Evolutionary conservation across 1,140 invertebrate species (phyloP).

Genomic region (Sarcophaga bullata): DNA sequence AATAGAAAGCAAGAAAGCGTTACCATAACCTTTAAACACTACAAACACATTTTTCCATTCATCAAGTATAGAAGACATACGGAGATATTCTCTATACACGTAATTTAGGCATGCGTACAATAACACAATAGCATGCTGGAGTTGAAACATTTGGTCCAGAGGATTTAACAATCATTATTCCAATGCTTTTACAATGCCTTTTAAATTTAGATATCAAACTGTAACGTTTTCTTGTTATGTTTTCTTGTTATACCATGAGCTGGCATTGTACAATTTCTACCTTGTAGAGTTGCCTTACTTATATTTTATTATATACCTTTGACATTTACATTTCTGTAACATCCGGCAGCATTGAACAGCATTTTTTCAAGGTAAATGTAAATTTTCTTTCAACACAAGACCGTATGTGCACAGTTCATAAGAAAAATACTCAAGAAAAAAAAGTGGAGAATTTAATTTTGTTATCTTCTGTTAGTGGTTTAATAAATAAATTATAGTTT

Average conservation of each 20-base stretch:
- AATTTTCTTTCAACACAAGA: constrained; percentile 13
- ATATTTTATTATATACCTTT: neutral
- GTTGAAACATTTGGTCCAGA: too few relatives aligned
- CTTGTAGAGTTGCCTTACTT: neutral
- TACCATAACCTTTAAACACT: too few relatives aligned
- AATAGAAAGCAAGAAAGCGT: too few relatives aligned
- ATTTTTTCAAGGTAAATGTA: constrained; percentile 12
- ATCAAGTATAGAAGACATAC: too few relatives aligned
- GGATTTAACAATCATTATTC: too few relatives aligned
- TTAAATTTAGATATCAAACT: neutral
- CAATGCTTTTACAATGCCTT: too few relatives aligned
- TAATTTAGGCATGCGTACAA: too few relatives aligned
- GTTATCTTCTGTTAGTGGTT: neutral
- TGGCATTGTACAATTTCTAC: neutral
- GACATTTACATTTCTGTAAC: neutral
- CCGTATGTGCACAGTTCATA: constrained; percentile 1
- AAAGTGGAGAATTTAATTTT: neutral
- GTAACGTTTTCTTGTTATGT: neutral
- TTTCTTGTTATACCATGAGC: neutral
- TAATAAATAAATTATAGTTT: neutral
- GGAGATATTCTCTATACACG: too few relatives aligned
- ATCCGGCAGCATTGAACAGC: neutral
- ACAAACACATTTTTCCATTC: too few relatives aligned
- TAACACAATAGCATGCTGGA: too few relatives aligned
- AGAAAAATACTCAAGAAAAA: neutral